A percentile compares a stretch with the other conserved stretches of the same genome.
Evolutionary conservation across 2,113 vertebrate genomes (phyloP).

Genomic region (Grallaria varia): DNA sequence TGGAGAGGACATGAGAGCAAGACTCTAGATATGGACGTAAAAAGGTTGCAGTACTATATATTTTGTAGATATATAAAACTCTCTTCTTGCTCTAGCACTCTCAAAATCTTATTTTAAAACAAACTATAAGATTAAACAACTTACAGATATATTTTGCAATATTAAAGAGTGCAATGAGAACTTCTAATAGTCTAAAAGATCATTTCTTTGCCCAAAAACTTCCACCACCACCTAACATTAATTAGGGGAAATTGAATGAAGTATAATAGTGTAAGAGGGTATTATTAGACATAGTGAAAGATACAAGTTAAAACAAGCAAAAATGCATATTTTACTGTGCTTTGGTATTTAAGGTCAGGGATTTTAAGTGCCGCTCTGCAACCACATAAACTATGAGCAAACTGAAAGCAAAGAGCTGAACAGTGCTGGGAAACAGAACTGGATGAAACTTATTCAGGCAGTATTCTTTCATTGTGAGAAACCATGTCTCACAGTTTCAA

Average conservation of each 20-base stretch:
- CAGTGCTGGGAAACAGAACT: neutral
- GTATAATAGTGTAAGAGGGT: neutral
- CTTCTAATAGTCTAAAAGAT: neutral
- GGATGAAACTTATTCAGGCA: neutral
- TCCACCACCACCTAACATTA: neutral
- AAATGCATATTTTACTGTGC: neutral
- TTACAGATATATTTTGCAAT: neutral
- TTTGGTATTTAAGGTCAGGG: neutral
- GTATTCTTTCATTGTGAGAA: neutral
- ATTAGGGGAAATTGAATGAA: neutral
- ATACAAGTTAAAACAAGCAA: neutral
- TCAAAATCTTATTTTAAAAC: neutral
- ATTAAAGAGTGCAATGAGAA: neutral
- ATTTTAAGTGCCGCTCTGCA: neutral
- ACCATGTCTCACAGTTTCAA: fast-evolving
- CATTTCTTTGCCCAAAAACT: neutral
- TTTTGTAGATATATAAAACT: neutral
- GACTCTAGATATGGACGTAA: neutral
- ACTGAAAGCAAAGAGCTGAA: neutral
- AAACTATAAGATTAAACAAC: neutral
- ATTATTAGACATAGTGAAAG: neutral
- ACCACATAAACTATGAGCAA: neutral
- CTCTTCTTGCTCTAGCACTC: neutral
- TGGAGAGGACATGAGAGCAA: neutral
- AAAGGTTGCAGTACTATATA: neutral